Conservation (phyloP, 2,797 vertebrate genomes). For the Threskiornis aethiopicus region DNA sequence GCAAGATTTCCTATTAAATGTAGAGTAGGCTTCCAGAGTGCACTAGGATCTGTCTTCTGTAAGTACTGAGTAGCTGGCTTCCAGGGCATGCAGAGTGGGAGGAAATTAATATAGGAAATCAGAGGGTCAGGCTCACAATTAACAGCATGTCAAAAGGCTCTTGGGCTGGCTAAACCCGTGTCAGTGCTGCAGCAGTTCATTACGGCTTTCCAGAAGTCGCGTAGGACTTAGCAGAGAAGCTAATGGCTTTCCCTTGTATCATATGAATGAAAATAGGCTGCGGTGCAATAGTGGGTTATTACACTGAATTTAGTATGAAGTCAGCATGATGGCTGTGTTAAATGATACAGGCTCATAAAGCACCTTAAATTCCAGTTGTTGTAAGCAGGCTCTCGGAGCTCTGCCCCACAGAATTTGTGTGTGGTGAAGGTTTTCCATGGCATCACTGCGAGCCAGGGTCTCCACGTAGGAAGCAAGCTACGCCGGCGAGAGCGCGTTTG, state of each 20-base stretch:
- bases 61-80: neutral
- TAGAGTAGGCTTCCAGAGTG: neutral
- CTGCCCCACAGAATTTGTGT: neutral
- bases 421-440: neutral
- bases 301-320: neutral
- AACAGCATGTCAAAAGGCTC: slow-evolving; percentile 32
- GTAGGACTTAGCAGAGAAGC: neutral
- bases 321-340: neutral
- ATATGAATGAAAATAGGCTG: neutral
- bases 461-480: neutral
- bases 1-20: slow-evolving; percentile 6
- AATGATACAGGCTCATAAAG: neutral
- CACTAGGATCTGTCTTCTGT: slow-evolving; percentile 14
- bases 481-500: too few relatives aligned
- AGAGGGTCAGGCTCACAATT: slow-evolving; percentile 63
- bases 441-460: neutral
- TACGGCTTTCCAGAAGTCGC: neutral
- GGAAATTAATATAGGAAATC: slow-evolving; percentile 29
- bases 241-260: neutral
- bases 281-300: neutral
- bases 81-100: slow-evolving; percentile 37
- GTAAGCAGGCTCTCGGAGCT: neutral
- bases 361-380: neutral
- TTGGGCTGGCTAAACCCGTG: neutral
- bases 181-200: neutral